A percentile compares a stretch with the other conserved stretches of the same genome.
These are phyloP conservation scores for Drosophila orena DNA, from an alignment of 1,140 invertebrate species.

Conservation along the genomic window DNA sequence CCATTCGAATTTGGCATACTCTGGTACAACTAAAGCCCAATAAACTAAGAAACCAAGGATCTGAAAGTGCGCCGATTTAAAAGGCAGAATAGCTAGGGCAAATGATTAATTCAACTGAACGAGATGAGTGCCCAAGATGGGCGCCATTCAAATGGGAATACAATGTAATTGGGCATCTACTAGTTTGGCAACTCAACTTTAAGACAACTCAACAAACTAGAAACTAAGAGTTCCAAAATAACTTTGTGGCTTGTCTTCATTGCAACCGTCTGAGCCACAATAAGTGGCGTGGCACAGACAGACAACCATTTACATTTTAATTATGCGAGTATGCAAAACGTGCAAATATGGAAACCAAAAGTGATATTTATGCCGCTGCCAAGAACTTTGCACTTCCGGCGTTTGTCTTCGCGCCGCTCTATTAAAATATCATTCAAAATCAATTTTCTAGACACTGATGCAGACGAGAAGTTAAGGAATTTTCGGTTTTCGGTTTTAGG, in stretches of 20 bases:
- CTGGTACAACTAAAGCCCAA: conserved; percentile 9
- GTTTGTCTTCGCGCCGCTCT: conserved; percentile 48
- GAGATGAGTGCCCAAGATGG: neutral
- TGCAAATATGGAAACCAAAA: conserved; percentile 75
- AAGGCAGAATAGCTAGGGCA: neutral
- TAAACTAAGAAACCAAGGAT: neutral
- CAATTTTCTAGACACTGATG: conserved; percentile 64
- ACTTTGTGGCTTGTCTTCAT: conserved; percentile 13
- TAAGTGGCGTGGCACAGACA: conserved; percentile 15
- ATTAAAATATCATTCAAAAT: conserved; percentile 66
- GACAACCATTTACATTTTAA: conserved; percentile 53
- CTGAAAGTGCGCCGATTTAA: neutral
- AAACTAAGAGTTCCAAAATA: conserved; percentile 10
- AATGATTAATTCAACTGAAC: neutral
- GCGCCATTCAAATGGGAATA: neutral
- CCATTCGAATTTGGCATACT: conserved; percentile 54
- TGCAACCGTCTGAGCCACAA: conserved; percentile 10
- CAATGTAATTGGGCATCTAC: conserved; percentile 1
- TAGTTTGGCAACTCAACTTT: neutral
- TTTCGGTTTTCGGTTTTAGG: conserved; percentile 59
- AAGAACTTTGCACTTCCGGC: conserved; percentile 38
- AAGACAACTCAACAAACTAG: neutral
- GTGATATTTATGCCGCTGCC: conserved; percentile 42
- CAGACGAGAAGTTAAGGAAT: conserved; percentile 38
- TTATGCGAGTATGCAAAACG: conserved; percentile 64